These are phyloP conservation scores for Chrysolina americana DNA, from an alignment of 2,888 invertebrate species.

Conservation along the genomic window DNA sequence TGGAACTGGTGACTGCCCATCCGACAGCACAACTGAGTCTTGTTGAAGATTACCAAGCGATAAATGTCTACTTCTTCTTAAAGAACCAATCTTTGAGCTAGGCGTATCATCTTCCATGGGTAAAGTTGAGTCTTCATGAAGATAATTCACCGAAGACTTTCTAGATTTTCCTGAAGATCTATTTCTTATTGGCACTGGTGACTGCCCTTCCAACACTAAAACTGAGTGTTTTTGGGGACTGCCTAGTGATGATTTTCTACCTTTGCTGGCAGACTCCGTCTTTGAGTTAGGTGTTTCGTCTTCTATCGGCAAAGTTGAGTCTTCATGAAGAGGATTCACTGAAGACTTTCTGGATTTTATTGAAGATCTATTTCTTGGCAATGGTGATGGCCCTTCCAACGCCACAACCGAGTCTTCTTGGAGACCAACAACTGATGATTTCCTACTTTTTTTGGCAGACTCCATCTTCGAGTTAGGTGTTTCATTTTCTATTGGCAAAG, in stretches of 20 bases:
- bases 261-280: not conserved
- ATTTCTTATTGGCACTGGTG: not conserved
- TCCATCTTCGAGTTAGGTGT: not conserved
- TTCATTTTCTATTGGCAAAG: not conserved
- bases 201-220: not conserved
- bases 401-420: not conserved
- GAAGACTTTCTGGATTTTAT: not conserved
- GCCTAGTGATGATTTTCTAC: not conserved
- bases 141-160: not conserved
- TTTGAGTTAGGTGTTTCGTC: not conserved
- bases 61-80: not conserved
- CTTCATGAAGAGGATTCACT: not conserved
- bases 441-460: not conserved
- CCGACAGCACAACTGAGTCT: not conserved
- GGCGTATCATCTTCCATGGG: not conserved
- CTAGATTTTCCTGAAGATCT: conserved; percentile 2
- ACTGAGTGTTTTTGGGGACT: not conserved
- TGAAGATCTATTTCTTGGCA: conserved; percentile 10
- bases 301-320: conserved; percentile 13
- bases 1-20: not conserved
- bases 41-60: not conserved
- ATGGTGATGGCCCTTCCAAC: not conserved
- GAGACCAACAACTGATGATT: not conserved
- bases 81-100: not conserved
- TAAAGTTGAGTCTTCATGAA: not conserved